Conservation (phyloP, 2,797 vertebrate species). For the Miichthys miiuy region DNA sequence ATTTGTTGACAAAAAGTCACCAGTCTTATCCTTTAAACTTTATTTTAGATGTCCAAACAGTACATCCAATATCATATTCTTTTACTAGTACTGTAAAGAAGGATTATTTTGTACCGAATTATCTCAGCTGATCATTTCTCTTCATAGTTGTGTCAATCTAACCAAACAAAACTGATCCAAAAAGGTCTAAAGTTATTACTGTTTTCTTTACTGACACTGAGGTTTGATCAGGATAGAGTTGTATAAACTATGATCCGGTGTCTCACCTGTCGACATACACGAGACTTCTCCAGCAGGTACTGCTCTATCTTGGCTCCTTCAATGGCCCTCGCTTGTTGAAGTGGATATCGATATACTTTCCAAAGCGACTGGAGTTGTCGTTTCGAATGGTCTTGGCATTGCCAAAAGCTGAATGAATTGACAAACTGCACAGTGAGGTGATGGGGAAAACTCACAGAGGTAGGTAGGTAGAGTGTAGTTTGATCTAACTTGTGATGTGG, state of each 20-base stretch:
- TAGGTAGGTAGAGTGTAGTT: too few species aligned
- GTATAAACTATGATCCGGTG: not conserved
- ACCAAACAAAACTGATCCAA: not conserved
- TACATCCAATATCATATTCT: not conserved
- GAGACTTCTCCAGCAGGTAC: constrained; percentile 97
- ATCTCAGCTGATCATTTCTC: too few species aligned
- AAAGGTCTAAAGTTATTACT: not conserved
- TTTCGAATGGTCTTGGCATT: constrained; percentile 98
- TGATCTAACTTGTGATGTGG: not conserved
- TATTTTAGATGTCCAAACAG: not conserved
- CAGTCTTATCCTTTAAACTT: not conserved
- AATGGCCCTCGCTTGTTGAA: constrained; percentile 95
- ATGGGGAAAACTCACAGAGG: not conserved
- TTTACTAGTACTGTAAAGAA: too few species aligned
- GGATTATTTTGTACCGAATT: too few species aligned
- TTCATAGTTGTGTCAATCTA: too few species aligned
- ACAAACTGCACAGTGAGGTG: not conserved
- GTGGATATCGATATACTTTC: constrained; percentile 98
- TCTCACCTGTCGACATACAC: constrained; percentile 95
- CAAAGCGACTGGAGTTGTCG: constrained; percentile 97
- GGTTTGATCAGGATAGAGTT: not conserved
- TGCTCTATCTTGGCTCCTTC: constrained; percentile 98
- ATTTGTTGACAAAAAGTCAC: not conserved
- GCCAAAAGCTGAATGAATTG: constrained; percentile 88
- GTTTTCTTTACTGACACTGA: not conserved